Evolutionary conservation across 2,888 invertebrate genomes (phyloP), one percentile per base, ranked within the genome.

Genomic region (Itoplectis maculator): DNA sequence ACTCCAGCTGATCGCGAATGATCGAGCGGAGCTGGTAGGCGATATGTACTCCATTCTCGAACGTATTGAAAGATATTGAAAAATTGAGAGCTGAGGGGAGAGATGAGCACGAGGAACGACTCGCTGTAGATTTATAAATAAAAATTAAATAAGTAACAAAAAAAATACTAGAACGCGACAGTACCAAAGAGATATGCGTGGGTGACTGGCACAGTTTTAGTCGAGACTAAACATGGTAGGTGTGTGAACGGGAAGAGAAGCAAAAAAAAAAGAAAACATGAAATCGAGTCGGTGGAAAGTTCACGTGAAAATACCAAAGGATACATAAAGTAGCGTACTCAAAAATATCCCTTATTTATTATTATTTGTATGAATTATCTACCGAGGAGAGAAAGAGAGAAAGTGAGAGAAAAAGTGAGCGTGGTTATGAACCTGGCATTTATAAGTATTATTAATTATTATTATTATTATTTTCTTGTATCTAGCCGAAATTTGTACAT

Each of bases 341-440:
- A 69, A 74, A 77, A 63, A 61, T 69, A 70, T 73, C 45, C 45
- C 73, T 82, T 75, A 74, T 82, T 75, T 65, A 81, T 81, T 81
- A 77, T 81, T 78, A 74, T 81, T 87, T 86, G 86, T 85, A 83
- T 76, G 72, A 81, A 66, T 81, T 69, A 61, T 81, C 56, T 77
- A 79, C 76, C 70, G 81, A 79, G 78, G 56, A 65, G 77, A 83
- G 72, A 82, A 72, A 77, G 72, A 7, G 82, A 40, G 61, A 42
- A 54, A 68, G 11, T 72, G 68, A 47, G 81, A 7, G 82, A 40
- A 54, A 35, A 49, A 61, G 11, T 76, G 73, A 49, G 81, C 68
- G 86, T 83, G 88, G 86, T 88, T 86, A 86, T 86, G 86, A 89
- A 88, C 82, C 86, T 86, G 87, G 85, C 83, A 84, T 87, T 85